Evolutionary conservation across 2,888 invertebrate species (phyloP).

Genomic region (Cataglyphis rosenhaueri): DNA sequence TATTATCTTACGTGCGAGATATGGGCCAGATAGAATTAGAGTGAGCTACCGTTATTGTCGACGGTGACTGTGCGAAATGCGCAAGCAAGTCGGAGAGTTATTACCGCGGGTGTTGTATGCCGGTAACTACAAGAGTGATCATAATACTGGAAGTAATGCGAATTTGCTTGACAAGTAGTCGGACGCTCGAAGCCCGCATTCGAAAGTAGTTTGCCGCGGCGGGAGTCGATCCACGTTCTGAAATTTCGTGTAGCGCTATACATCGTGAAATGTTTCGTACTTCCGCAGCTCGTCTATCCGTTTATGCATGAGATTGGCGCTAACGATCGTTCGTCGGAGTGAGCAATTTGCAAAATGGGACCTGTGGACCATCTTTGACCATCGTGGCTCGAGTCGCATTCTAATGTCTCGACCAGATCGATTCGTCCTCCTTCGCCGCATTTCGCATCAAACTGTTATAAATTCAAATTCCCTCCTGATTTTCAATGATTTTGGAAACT

Average conservation of each 20-base stretch:
- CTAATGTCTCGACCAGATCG: constrained; percentile 15
- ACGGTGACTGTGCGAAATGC: constrained; percentile 66
- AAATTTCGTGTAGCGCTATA: constrained; percentile 48
- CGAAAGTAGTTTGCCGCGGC: constrained; percentile 68
- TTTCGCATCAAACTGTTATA: constrained; percentile 1
- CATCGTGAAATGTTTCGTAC: constrained; percentile 38
- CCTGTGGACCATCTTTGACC: constrained; percentile 38
- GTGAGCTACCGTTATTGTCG: constrained; percentile 14
- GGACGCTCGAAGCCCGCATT: constrained; percentile 75
- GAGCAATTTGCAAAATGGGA: constrained; percentile 28
- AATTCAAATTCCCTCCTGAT: constrained; percentile 7
- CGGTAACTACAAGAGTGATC: constrained; percentile 71
- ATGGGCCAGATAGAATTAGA: constrained; percentile 9
- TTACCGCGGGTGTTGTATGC: constrained; percentile 70
- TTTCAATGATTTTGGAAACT: background rate
- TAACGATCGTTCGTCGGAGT: constrained; percentile 36
- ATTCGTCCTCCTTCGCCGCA: constrained; percentile 7
- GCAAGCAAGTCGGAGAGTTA: constrained; percentile 61
- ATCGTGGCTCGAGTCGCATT: constrained; percentile 3
- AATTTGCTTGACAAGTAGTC: constrained; percentile 83
- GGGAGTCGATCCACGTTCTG: constrained; percentile 26
- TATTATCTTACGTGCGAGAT: constrained; percentile 16
- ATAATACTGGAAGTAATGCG: constrained; percentile 79
- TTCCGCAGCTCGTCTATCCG: constrained; percentile 32
- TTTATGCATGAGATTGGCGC: constrained; percentile 42